phyloP scores from a whole-genome alignment of 1,140 invertebrate genomes.

The Achatina immaculata region DNA sequence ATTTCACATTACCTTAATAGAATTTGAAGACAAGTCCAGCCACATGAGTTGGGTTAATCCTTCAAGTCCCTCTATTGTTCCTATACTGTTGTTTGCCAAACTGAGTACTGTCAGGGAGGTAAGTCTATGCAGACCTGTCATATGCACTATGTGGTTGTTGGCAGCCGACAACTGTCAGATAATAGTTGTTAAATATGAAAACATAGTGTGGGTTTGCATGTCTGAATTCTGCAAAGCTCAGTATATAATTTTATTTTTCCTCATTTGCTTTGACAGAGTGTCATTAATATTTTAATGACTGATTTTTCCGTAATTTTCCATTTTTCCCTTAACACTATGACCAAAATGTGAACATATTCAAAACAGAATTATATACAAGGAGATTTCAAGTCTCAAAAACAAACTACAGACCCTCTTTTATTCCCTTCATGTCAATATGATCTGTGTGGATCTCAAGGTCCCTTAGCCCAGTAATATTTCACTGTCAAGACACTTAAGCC shows the following conservation, averaged over 20 bases:
- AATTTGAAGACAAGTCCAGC: conserved; percentile 82
- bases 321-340: too few relatives aligned
- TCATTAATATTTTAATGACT: not conserved
- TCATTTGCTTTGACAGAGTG: too few relatives aligned
- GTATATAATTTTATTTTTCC: not conserved
- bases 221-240: not conserved
- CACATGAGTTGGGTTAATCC: conserved; percentile 77
- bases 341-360: too few relatives aligned
- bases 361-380: too few relatives aligned
- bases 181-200: not conserved
- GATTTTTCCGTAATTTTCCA: too few relatives aligned
- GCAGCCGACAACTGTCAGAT: conserved; percentile 63
- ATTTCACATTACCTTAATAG: conserved; percentile 71
- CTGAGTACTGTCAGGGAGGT: conserved; percentile 84
- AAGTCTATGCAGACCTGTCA: conserved; percentile 86
- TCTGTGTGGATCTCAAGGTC: too few relatives aligned
- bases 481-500: too few relatives aligned
- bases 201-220: not conserved
- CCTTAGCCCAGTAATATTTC: too few relatives aligned
- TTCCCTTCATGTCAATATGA: too few relatives aligned
- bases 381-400: too few relatives aligned
- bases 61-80: conserved; percentile 83
- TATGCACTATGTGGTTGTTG: conserved; percentile 86
- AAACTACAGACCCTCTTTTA: too few relatives aligned
- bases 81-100: conserved; percentile 87